phyloP scores from a whole-genome alignment of 2,797 vertebrate species.

The Syngnathus rostellatus region DNA sequence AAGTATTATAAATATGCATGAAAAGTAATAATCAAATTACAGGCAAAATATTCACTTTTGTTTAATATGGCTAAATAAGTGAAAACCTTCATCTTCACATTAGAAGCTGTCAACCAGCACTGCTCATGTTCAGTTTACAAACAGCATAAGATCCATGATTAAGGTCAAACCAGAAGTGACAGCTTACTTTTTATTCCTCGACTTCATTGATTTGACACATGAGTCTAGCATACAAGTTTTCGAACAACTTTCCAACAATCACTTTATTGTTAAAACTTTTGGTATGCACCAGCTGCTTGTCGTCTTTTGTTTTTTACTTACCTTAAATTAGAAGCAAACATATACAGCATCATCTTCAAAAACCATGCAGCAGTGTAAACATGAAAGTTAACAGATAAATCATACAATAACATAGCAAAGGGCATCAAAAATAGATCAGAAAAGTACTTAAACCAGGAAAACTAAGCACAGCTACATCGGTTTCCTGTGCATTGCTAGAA shows the following conservation, averaged over 20 bases:
- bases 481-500: slow-evolving; percentile 26
- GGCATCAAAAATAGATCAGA: slow-evolving; percentile 27
- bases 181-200: no score
- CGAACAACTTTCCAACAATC: slow-evolving; percentile 52
- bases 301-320: not conserved
- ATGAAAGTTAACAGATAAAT: slow-evolving; percentile 43
- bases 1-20: no score
- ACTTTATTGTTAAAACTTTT: slow-evolving; percentile 73
- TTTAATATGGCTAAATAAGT: no score
- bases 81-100: no score
- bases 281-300: slow-evolving; percentile 60
- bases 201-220: not conserved
- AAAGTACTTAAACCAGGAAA: slow-evolving; percentile 16
- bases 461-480: slow-evolving; percentile 19
- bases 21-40: no score
- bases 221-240: not conserved
- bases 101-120: no score
- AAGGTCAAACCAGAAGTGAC: not conserved
- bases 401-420: slow-evolving; percentile 36
- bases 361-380: slow-evolving; percentile 64
- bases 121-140: no score
- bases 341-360: slow-evolving; percentile 56
- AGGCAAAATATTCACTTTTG: no score
- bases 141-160: not conserved
- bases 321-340: slow-evolving; percentile 49